phyloP scores from a whole-genome alignment of 2,797 vertebrate species.

The Melanotaenia maccullochi region DNA sequence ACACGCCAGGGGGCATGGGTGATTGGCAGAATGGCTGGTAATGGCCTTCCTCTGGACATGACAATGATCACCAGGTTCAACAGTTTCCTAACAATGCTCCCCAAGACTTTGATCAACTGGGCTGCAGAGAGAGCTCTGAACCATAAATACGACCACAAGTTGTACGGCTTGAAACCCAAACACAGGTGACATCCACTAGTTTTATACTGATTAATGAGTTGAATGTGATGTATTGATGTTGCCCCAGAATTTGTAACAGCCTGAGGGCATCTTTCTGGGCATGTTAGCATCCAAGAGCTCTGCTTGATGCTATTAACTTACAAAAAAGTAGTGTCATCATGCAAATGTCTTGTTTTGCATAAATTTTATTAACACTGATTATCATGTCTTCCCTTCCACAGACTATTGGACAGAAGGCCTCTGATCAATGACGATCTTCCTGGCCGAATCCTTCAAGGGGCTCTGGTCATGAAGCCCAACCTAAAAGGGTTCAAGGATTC shows the following conservation, averaged over 20 bases:
- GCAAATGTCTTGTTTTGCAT: no score
- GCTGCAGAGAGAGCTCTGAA: conserved; percentile 75
- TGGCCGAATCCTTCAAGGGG: conserved; percentile 79
- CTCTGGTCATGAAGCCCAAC: conserved; percentile 78
- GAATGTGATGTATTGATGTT: no score
- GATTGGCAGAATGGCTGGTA: conserved; percentile 76
- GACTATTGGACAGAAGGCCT: conserved; percentile 65
- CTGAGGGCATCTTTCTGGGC: neutral
- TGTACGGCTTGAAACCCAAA: conserved; percentile 86
- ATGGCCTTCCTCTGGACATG: conserved; percentile 88
- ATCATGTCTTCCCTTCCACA: conserved; percentile 34
- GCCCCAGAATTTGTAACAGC: no score
- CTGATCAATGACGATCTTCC: conserved; percentile 83
- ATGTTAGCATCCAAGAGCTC: neutral
- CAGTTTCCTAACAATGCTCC: conserved; percentile 74
- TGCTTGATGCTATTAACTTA: neutral
- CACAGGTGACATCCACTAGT: conserved; percentile 79
- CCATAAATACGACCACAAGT: conserved; percentile 82
- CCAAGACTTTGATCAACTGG: conserved; percentile 68
- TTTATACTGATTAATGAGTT: neutral
- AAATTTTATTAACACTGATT: neutral
- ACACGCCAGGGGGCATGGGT: conserved; percentile 87
- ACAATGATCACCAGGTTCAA: conserved; percentile 69
- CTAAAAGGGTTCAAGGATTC: conserved; percentile 75
- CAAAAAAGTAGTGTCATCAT: neutral